phyloP scores from a whole-genome alignment of 1,140 invertebrate species.

The Drosophila arawakana region DNA sequence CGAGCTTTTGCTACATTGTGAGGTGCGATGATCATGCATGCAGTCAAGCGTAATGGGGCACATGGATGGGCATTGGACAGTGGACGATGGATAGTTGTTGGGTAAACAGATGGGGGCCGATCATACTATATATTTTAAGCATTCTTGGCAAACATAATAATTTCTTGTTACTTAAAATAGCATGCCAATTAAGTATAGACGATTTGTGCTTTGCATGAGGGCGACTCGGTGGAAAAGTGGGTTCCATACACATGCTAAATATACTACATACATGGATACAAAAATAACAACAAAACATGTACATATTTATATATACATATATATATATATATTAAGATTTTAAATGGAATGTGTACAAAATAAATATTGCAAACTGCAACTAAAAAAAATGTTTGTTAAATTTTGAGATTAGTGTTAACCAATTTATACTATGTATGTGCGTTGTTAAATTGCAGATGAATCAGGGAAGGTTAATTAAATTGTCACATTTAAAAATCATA shows the following conservation, averaged over 20 bases:
- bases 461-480: constrained; percentile 7
- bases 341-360: constrained; percentile 25
- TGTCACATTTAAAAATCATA: constrained; percentile 6
- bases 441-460: constrained; percentile 8
- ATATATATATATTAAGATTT: neutral
- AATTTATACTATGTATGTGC: constrained; percentile 5
- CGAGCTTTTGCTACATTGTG: neutral
- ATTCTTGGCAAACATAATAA: constrained; percentile 64
- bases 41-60: constrained; percentile 47
- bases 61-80: neutral
- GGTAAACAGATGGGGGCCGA: constrained; percentile 24
- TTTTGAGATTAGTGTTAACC: constrained; percentile 15
- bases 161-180: constrained; percentile 73
- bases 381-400: constrained; percentile 6
- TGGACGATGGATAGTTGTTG: neutral
- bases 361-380: constrained; percentile 16
- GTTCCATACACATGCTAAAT: constrained; percentile 33
- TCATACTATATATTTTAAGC: constrained; percentile 62
- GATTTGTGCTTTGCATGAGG: constrained; percentile 17
- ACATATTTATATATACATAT: neutral
- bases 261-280: constrained; percentile 27
- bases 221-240: constrained; percentile 5
- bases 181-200: constrained; percentile 54
- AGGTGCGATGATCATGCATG: constrained; percentile 43
- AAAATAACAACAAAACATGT: constrained; percentile 20